phyloP scores from a whole-genome alignment of 2,113 vertebrate species.

The Oncorhynchus kisutch region DNA sequence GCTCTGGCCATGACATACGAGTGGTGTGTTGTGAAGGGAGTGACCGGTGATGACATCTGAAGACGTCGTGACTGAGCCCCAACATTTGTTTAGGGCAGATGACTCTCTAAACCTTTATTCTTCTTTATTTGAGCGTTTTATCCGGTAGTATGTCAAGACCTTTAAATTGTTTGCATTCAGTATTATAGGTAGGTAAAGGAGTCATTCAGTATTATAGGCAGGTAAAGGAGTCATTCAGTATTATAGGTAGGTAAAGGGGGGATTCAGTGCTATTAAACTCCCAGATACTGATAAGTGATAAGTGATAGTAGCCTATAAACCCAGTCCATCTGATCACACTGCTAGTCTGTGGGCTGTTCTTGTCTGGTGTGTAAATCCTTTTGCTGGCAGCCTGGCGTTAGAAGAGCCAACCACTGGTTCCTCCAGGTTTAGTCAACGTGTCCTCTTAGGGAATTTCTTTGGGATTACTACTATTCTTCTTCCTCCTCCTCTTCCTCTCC shows the following conservation, averaged over 20 bases:
- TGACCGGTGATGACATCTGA: constrained; percentile 63
- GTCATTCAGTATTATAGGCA: not conserved
- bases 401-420: not conserved
- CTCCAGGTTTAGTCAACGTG: not conserved
- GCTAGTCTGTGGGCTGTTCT: constrained; percentile 14
- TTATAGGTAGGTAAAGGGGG: constrained; percentile 1
- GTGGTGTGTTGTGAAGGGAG: constrained; percentile 47
- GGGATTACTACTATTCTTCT: constrained; percentile 16
- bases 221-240: not conserved
- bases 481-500: too few relatives aligned
- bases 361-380: constrained; percentile 2
- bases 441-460: constrained; percentile 28
- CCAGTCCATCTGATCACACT: constrained; percentile 16
- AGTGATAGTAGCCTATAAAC: constrained; percentile 6
- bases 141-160: constrained; percentile 33
- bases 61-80: constrained; percentile 24
- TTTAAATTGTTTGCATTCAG: constrained; percentile 9
- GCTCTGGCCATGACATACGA: constrained; percentile 40
- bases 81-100: constrained; percentile 60
- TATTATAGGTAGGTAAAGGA: too few relatives aligned
- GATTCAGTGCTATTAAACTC: not conserved
- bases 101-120: constrained; percentile 1
- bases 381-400: constrained; percentile 10
- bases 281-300: constrained; percentile 19
- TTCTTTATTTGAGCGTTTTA: constrained; percentile 28